These are phyloP conservation scores for Philonicus albiceps DNA, from an alignment of 2,888 invertebrate species.

Conservation along the genomic window DNA sequence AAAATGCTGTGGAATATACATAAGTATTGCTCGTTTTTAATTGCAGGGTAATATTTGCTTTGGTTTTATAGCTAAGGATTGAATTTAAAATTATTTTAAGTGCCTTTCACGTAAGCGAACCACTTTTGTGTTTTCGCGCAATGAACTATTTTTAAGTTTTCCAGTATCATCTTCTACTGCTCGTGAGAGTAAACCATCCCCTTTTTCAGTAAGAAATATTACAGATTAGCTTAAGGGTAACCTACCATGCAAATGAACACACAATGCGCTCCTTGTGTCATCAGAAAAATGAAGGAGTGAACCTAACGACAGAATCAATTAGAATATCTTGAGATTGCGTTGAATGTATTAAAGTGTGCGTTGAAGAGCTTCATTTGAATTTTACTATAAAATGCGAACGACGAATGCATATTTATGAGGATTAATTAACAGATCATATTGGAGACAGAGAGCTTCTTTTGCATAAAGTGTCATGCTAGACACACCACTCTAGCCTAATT, in stretches of 20 bases:
- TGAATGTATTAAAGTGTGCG: not conserved
- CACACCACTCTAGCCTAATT: not conserved
- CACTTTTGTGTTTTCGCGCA: too few relatives aligned
- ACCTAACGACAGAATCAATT: not conserved
- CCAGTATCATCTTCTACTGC: not conserved
- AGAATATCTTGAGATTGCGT: not conserved
- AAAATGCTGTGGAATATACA: too few relatives aligned
- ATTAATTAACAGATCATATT: not conserved
- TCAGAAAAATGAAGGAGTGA: not conserved
- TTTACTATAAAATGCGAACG: not conserved
- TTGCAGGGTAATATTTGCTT: not conserved
- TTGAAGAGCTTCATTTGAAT: not conserved
- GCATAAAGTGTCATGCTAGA: not conserved
- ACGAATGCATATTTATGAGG: not conserved
- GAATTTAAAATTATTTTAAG: too few relatives aligned
- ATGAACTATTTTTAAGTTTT: too few relatives aligned
- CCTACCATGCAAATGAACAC: not conserved
- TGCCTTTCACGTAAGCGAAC: too few relatives aligned
- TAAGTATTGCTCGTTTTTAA: too few relatives aligned
- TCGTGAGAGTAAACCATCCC: not conserved
- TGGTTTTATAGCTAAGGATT: too few relatives aligned
- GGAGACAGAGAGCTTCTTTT: not conserved
- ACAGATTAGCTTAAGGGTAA: not conserved
- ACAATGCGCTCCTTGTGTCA: not conserved
- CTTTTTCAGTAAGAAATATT: not conserved